Base-by-base conservation (phyloP, 1,140 invertebrate species). In the Drosophila parvula region DNA sequence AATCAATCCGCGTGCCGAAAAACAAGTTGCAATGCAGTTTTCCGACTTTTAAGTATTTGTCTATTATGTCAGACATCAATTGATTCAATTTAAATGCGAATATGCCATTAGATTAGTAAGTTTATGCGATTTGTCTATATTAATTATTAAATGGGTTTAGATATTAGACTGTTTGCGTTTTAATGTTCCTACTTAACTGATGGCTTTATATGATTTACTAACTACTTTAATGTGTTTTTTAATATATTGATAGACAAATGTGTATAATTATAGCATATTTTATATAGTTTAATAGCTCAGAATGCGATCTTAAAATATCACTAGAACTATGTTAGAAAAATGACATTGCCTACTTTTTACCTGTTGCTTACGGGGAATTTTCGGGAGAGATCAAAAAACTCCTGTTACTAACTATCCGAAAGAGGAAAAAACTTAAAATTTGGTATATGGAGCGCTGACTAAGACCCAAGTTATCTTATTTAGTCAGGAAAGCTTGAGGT, bases 101-200 rank as follows among this genome's bases (percentile, higher is more conserved):
- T 34, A 8, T 22, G 36, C 22, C 59, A 41, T 43, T 51, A 51
- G 32, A 38, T 34, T 18, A n/a, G 12, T n/a, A 11, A 27, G 11
- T 51, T 53, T 14, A 68, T 43, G n/a, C 7, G 11, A 34, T 44
- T 69, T 69, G 65, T 30, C 7, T 16, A 53, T 7, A 30, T 65
- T n/a, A 65, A 65, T 41, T 67, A 51, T 36, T 28, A 44, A 68
- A 44, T 69, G 65, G 12, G 36, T 18, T 44, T 51, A n/a, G 22
- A 40, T 40, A 34, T 48, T 30, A 16, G n/a, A 14, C 2, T 4
- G 38, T 12, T 45, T 44, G 14, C 11, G 14, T n/a, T 30, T 32
- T n/a, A 50, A 38, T 47, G 18, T 16, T 38, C 3, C 14, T 10
- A 40, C 18, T 8, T 5, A 64, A 40, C 34, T 12, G 59, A 14